Conservation (phyloP, 2,797 vertebrate genomes). For the Falco columbarius region DNA sequence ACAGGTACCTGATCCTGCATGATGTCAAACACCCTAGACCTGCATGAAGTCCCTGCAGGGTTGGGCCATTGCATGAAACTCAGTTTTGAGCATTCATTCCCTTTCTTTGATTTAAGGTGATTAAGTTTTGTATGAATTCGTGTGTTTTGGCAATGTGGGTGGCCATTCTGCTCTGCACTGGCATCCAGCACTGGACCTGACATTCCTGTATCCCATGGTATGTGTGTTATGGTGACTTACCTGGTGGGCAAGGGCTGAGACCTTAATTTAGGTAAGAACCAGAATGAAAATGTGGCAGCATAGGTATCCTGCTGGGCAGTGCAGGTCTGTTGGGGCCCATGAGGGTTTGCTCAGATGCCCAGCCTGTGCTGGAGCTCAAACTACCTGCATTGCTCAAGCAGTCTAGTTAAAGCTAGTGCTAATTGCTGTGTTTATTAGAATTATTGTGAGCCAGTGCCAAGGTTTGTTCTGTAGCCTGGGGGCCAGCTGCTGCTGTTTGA, state of each 20-base stretch:
- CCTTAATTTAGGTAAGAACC: neutral
- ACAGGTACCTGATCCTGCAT: neutral
- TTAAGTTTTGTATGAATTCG: neutral
- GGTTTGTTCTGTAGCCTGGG: neutral
- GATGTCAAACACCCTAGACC: accelerated
- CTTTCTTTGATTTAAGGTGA: neutral
- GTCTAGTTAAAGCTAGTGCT: neutral
- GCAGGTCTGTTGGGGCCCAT: neutral
- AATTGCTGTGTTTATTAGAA: neutral
- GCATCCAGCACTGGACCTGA: neutral
- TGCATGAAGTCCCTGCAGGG: neutral
- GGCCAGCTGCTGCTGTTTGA: neutral
- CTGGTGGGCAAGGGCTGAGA: neutral
- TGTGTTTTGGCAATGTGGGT: neutral
- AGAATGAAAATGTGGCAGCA: neutral
- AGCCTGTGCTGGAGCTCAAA: neutral
- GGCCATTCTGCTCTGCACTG: neutral
- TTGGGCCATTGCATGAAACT: neutral
- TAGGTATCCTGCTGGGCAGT: neutral
- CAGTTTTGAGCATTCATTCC: neutral
- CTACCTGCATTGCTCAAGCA: neutral
- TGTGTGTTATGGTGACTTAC: accelerated
- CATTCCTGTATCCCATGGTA: accelerated
- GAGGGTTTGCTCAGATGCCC: neutral
- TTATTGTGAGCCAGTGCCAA: neutral